Evolutionary conservation across 2,888 invertebrate species (phyloP).

Genomic region (Cylindroiulus punctatus): DNA sequence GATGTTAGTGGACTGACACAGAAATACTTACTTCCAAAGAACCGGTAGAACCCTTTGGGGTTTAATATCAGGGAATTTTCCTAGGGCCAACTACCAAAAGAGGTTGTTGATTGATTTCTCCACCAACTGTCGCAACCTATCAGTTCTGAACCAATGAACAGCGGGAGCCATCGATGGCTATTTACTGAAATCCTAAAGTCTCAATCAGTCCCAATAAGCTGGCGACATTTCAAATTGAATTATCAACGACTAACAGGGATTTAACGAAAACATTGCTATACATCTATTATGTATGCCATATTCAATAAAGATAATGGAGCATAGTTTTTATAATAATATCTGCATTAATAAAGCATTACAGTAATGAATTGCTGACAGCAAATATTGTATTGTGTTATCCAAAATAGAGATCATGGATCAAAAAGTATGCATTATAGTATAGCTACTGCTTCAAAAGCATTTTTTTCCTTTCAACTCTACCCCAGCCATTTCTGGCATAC

Average conservation of each 20-base stretch:
- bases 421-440: no score
- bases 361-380: no score
- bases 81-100: background rate
- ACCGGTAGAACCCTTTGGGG: background rate
- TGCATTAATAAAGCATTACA: no score
- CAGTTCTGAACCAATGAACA: background rate
- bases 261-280: background rate
- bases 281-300: background rate
- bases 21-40: background rate
- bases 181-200: background rate
- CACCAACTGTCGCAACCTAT: conserved; percentile 23
- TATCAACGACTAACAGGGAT: background rate
- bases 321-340: background rate
- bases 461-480: no score
- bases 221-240: background rate
- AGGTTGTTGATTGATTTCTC: conserved; percentile 25
- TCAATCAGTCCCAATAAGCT: no score
- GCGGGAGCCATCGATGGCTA: background rate
- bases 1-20: background rate
- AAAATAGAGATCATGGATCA: no score
- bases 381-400: no score
- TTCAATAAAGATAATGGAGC: background rate
- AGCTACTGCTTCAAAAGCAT: no score
- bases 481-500: no score
- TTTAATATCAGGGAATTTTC: conserved; percentile 12